phyloP scores from a whole-genome alignment of 2,888 invertebrate species.

The Conomelus anceps region DNA sequence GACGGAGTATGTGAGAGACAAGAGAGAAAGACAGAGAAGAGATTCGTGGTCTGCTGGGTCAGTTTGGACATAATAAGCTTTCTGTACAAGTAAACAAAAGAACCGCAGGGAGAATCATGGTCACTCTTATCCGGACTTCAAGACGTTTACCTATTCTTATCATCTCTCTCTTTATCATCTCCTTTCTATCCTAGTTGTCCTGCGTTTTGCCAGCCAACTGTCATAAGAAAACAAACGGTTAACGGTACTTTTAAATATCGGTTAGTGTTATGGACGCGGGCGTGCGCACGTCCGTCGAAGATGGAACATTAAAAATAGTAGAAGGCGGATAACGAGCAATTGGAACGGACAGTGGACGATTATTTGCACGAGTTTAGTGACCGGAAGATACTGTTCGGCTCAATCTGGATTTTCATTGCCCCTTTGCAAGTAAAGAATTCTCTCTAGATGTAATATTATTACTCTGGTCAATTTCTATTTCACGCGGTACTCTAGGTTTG shows the following conservation, averaged over 20 bases:
- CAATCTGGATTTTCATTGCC: too few relatives aligned
- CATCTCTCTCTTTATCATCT: neutral
- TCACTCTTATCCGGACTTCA: neutral
- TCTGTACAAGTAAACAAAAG: neutral
- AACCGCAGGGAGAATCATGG: neutral
- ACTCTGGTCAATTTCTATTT: too few relatives aligned
- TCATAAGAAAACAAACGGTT: neutral
- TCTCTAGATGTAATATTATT: too few relatives aligned
- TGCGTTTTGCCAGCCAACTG: neutral
- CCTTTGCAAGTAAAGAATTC: too few relatives aligned
- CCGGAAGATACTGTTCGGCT: too few relatives aligned
- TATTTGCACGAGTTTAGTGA: too few relatives aligned
- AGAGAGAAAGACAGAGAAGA: neutral
- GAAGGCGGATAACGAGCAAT: neutral
- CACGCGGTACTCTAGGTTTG: too few relatives aligned
- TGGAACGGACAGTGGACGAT: too few relatives aligned
- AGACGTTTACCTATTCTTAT: neutral
- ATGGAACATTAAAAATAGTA: neutral
- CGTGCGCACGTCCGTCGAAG: neutral
- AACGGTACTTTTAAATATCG: neutral
- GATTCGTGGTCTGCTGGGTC: neutral
- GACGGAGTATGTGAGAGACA: too few relatives aligned
- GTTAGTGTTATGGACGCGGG: neutral
- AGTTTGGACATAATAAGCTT: neutral
- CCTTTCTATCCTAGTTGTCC: neutral